These are phyloP conservation scores for Miniopterus natalensis DNA, from an alignment of 2,113 vertebrate species.

Conservation along the genomic window DNA sequence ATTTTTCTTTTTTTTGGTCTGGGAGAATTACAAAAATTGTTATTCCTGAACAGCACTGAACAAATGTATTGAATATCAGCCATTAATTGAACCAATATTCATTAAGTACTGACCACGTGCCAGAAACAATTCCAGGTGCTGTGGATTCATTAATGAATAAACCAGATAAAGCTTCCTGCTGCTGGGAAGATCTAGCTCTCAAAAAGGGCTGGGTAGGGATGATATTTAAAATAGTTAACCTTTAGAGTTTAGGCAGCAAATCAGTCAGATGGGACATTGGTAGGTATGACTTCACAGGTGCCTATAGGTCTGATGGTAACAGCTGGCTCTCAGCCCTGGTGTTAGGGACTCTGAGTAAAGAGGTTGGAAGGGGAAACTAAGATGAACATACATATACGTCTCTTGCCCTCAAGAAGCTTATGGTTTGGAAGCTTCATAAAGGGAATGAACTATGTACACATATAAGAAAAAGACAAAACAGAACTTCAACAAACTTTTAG, in stretches of 20 bases:
- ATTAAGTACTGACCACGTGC: neutral
- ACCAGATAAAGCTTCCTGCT: neutral
- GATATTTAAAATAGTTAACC: neutral
- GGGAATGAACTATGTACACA: neutral
- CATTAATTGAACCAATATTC: slow-evolving; percentile 10
- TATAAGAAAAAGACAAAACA: slow-evolving; percentile 4
- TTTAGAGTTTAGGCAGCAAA: neutral
- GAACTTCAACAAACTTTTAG: slow-evolving; percentile 21
- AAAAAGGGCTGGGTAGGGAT: neutral
- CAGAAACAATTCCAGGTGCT: neutral
- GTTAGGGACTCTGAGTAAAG: neutral
- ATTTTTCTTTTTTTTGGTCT: neutral
- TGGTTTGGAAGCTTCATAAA: slow-evolving; percentile 23
- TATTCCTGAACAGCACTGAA: slow-evolving; percentile 47
- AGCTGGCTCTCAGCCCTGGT: neutral
- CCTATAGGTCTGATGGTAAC: neutral
- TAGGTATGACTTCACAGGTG: neutral
- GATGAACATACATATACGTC: neutral
- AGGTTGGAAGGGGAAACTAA: neutral
- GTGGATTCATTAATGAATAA: neutral
- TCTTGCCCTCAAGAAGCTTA: slow-evolving; percentile 65
- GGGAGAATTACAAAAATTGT: neutral
- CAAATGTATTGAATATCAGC: neutral
- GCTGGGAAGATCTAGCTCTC: neutral
- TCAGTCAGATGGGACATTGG: neutral